Conservation (phyloP, 2,888 invertebrate genomes). For the Melanotus villosus region DNA sequence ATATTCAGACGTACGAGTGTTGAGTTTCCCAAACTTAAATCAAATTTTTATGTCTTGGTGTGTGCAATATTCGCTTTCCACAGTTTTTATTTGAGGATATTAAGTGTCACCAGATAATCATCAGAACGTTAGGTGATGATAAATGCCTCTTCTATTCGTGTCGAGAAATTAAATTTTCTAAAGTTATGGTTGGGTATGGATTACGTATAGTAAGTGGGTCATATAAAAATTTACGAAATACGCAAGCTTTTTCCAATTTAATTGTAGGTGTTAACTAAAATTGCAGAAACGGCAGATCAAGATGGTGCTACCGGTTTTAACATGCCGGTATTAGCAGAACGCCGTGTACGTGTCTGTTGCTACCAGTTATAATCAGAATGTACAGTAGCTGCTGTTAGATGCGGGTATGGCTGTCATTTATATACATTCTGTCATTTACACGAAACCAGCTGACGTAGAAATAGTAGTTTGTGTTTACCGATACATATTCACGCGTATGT, state of each 20-base stretch:
- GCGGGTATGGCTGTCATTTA: conserved; percentile 1
- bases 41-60: too few relatives aligned
- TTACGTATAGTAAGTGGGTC: too few relatives aligned
- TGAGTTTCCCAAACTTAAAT: not conserved
- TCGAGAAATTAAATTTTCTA: not conserved
- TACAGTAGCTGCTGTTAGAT: conserved; percentile 1
- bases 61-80: not conserved
- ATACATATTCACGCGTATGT: not conserved
- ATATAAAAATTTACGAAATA: too few relatives aligned
- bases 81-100: not conserved
- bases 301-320: conserved; percentile 15
- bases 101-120: not conserved
- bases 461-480: not conserved
- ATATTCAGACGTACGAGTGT: not conserved
- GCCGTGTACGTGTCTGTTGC: conserved; percentile 8
- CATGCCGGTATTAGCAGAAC: not conserved
- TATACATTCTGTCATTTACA: conserved; percentile 12
- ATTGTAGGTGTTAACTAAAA: too few relatives aligned
- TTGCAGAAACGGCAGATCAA: too few relatives aligned
- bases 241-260: too few relatives aligned
- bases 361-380: conserved; percentile 10
- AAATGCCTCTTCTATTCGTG: not conserved
- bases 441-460: conserved; percentile 1
- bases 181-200: not conserved
- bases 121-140: not conserved